Evolutionary conservation across 2,888 invertebrate species (phyloP).

Genomic region (Pinctada fucata): DNA sequence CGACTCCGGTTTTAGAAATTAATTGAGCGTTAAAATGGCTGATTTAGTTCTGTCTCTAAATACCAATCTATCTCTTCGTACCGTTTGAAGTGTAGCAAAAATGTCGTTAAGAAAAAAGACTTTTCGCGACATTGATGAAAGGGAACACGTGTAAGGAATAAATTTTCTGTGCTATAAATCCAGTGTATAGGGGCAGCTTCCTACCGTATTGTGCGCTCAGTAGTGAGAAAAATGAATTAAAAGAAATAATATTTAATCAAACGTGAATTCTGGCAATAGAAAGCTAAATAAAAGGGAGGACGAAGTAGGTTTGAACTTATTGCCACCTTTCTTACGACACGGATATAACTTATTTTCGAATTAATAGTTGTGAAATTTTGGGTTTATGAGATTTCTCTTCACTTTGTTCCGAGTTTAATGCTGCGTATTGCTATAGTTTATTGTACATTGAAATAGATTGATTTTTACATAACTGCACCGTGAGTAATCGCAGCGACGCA

Average conservation of each 20-base stretch:
- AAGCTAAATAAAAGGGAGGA: not conserved
- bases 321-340: not conserved
- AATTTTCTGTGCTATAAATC: not conserved
- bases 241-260: conserved; percentile 2
- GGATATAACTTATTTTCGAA: not conserved
- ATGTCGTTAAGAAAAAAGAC: not conserved
- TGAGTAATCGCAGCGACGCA: too few relatives aligned
- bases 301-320: not conserved
- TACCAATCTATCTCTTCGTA: conserved; percentile 3
- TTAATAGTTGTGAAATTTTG: not conserved
- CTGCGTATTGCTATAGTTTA: too few relatives aligned
- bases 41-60: not conserved
- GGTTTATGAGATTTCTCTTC: too few relatives aligned
- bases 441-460: too few relatives aligned
- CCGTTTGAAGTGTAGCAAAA: conserved; percentile 1
- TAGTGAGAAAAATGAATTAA: not conserved
- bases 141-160: not conserved
- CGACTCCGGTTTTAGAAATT: not conserved
- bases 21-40: not conserved
- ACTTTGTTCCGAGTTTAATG: too few relatives aligned
- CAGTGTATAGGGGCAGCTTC: not conserved
- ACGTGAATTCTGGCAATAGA: not conserved
- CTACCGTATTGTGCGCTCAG: not conserved
- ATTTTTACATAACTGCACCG: too few relatives aligned
- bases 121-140: conserved; percentile 3